Evolutionary conservation across 2,797 vertebrate genomes (phyloP).

Genomic region (Gymnopithys bicolor): DNA sequence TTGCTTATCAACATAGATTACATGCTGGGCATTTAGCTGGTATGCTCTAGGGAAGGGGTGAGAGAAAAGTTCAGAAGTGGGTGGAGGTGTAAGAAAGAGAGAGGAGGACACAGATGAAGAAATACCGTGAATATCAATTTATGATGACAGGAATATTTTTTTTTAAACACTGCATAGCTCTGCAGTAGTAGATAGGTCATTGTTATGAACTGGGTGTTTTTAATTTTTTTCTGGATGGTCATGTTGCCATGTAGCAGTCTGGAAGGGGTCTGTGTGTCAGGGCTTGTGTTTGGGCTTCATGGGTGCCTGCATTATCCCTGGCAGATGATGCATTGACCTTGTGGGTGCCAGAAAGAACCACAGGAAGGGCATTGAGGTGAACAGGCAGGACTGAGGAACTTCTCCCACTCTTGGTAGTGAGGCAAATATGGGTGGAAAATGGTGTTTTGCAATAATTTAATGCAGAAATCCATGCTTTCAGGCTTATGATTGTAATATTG

Average conservation of each 20-base stretch:
- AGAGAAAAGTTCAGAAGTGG: not conserved
- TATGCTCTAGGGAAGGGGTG: not conserved
- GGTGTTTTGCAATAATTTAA: not conserved
- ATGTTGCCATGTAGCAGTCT: not conserved
- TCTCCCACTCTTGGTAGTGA: not conserved
- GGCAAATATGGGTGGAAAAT: not conserved
- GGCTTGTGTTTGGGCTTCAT: not conserved
- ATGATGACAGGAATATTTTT: not conserved
- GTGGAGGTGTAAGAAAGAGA: not conserved
- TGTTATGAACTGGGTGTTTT: not conserved
- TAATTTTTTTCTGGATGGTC: not conserved
- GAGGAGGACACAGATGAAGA: not conserved
- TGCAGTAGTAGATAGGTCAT: not conserved
- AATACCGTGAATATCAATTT: not conserved
- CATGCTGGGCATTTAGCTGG: slow-evolving; percentile 8
- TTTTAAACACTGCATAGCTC: not conserved
- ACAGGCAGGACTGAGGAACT: not conserved
- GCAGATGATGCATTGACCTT: not conserved
- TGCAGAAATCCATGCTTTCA: not conserved
- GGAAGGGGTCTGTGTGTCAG: not conserved
- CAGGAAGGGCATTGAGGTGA: not conserved
- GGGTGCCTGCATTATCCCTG: not conserved
- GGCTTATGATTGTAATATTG: not conserved
- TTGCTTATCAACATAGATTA: slow-evolving; percentile 51
- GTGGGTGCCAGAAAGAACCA: not conserved